A percentile compares a stretch with the other conserved stretches of the same genome.
Conservation (phyloP, 1,140 invertebrate species). For the Zaprionus davidi region DNA sequence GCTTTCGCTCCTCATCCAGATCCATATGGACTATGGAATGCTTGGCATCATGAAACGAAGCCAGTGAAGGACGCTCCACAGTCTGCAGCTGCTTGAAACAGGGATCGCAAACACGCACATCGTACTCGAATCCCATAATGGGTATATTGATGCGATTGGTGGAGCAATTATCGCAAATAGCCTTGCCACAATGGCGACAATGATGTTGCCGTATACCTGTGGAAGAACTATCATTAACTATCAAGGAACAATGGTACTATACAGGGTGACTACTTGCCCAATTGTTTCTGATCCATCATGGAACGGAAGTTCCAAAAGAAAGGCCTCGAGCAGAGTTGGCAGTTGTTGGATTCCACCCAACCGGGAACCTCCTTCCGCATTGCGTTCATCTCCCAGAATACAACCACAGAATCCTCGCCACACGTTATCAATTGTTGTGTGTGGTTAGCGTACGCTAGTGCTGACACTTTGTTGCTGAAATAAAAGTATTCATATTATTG, state of each 20-base stretch:
- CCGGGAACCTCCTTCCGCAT: conserved; percentile 95
- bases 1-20: conserved; percentile 93
- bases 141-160: conserved; percentile 94
- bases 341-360: conserved; percentile 97
- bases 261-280: conserved; percentile 87
- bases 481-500: background rate
- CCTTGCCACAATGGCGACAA: conserved; percentile 95
- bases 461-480: conserved; percentile 89
- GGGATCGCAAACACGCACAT: conserved; percentile 96
- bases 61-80: conserved; percentile 94
- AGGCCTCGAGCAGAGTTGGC: conserved; percentile 95
- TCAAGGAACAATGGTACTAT: background rate
- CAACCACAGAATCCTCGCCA: conserved; percentile 96
- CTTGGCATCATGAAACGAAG: conserved; percentile 97
- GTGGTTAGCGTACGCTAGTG: conserved; percentile 91
- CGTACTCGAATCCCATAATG: conserved; percentile 98
- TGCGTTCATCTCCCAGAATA: conserved; percentile 97
- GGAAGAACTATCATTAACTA: background rate
- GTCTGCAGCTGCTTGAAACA: conserved; percentile 94
- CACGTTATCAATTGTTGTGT: conserved; percentile 95
- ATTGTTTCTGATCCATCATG: conserved; percentile 98
- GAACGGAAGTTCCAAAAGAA: conserved; percentile 99
- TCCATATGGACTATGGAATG: conserved; percentile 95
- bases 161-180: conserved; percentile 97
- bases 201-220: conserved; percentile 92